Percentiles rank a stretch among this genome's conserved stretches.
Conservation (phyloP, 2,113 vertebrate species). For the Rattus norvegicus region GRCr8 NC_086022.1:165691501-165692000, state of each 20-base stretch:
- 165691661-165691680: neutral
- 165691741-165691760: neutral
- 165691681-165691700: neutral
- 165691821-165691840: no score
- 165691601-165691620: neutral
- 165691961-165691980: no score
- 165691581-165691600: neutral
- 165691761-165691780: rapidly evolving
- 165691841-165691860: rapidly evolving
- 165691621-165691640: neutral
- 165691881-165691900: no score
- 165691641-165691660: neutral
- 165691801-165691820: no score
- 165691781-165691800: neutral
- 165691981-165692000: no score
- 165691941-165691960: no score
- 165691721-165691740: neutral
- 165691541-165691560: neutral
- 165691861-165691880: neutral
- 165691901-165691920: neutral
- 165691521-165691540: neutral
- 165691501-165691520: neutral
- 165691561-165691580: neutral
- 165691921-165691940: neutral
- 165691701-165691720: neutral